These are phyloP conservation scores for Sceloporus tristichus DNA, from an alignment of 2,113 vertebrate genomes.

Conservation along the genomic window DNA sequence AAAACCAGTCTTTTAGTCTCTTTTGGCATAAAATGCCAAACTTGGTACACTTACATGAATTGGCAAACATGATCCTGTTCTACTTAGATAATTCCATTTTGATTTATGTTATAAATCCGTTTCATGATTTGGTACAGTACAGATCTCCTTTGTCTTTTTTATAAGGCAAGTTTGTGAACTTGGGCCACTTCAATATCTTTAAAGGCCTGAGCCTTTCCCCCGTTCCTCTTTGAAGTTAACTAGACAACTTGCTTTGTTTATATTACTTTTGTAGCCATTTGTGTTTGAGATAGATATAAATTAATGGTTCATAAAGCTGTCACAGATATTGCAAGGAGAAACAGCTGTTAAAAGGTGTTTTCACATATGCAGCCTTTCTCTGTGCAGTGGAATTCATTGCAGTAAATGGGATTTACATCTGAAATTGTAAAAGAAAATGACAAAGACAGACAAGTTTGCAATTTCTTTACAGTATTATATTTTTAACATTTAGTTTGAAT, in stretches of 20 bases:
- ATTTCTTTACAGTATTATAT: neutral
- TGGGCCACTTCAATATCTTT: neutral
- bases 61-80: neutral
- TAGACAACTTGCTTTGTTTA: slow-evolving; percentile 24
- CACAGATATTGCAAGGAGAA: slow-evolving; percentile 31
- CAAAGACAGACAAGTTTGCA: fast-evolving
- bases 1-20: neutral
- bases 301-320: neutral
- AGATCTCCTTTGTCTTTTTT: neutral
- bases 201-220: neutral
- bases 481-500: neutral
- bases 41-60: neutral
- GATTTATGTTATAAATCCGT: neutral
- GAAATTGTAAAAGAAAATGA: neutral
- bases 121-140: neutral
- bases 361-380: slow-evolving; percentile 7
- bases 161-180: slow-evolving; percentile 1
- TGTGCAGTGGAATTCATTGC: slow-evolving; percentile 27
- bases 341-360: slow-evolving; percentile 37
- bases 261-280: neutral
- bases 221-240: slow-evolving; percentile 7
- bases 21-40: neutral
- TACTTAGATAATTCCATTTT: neutral
- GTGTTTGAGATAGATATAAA: slow-evolving; percentile 10
- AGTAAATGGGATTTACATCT: neutral